Evolutionary conservation across 2,797 vertebrate species (phyloP).

Genomic region (Urosaurus nigricauda): DNA sequence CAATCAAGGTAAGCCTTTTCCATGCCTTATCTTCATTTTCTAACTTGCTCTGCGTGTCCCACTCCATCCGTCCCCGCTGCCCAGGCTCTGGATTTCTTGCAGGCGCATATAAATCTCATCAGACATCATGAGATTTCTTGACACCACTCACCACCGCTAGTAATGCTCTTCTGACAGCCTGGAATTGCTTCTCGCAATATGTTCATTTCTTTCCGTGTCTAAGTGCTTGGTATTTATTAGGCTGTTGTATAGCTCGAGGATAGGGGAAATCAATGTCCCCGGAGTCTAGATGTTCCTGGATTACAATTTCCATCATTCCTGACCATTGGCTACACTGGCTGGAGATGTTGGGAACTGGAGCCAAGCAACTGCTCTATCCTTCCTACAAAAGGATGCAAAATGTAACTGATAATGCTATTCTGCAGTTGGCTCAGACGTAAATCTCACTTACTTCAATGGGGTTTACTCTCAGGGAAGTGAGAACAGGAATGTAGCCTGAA

Average conservation of each 20-base stretch:
- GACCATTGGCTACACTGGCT: too few relatives aligned
- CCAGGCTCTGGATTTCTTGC: neutral
- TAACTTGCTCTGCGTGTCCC: neutral
- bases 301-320: too few relatives aligned
- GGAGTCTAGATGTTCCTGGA: too few relatives aligned
- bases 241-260: neutral
- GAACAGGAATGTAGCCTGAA: neutral
- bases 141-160: too few relatives aligned
- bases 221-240: neutral
- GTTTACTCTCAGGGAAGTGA: neutral
- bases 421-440: neutral
- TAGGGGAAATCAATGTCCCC: too few relatives aligned
- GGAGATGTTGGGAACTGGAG: too few relatives aligned
- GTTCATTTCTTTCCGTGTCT: too few relatives aligned
- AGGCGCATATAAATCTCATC: neutral
- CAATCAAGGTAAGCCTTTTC: constrained; percentile 37
- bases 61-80: neutral
- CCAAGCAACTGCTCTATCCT: too few relatives aligned
- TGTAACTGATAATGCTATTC: neutral
- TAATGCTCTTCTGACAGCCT: neutral
- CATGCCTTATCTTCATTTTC: too few relatives aligned
- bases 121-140: neutral
- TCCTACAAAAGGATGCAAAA: neutral
- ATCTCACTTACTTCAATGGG: neutral
- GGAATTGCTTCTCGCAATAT: neutral